Conservation (phyloP, 2,888 invertebrate species). For the Mythimna ferrago region DNA sequence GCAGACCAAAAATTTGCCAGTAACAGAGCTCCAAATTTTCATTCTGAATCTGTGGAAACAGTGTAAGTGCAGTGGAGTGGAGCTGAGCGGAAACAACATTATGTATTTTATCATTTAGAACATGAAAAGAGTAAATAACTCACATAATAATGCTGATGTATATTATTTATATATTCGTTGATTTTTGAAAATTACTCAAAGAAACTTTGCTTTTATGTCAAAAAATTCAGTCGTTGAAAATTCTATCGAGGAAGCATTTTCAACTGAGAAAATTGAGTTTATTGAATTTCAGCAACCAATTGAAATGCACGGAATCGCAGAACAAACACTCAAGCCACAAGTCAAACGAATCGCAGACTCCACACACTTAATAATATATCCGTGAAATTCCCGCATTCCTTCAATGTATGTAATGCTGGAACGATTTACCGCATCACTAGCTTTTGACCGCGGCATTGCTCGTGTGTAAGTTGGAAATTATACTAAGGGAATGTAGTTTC, state of each 20-base stretch:
- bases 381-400: constrained; percentile 14
- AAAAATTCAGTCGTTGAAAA: background rate
- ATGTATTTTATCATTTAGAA: too few relatives aligned
- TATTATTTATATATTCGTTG: too few relatives aligned
- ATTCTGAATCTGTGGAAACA: too few relatives aligned
- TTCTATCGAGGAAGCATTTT: background rate
- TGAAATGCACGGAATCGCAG: constrained; percentile 6
- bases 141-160: too few relatives aligned
- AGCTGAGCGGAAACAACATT: too few relatives aligned
- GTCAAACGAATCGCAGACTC: constrained; percentile 1
- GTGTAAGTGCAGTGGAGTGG: too few relatives aligned
- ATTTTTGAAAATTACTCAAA: too few relatives aligned
- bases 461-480: background rate
- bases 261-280: background rate
- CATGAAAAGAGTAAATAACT: too few relatives aligned
- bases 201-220: too few relatives aligned
- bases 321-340: constrained; percentile 20
- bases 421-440: constrained; percentile 30
- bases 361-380: constrained; percentile 17
- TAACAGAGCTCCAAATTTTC: too few relatives aligned
- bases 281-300: constrained; percentile 15
- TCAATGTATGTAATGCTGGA: constrained; percentile 5
- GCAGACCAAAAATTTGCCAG: too few relatives aligned
- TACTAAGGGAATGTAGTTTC: background rate
- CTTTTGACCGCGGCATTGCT: background rate